A percentile compares a stretch with the other conserved stretches of the same genome.
phyloP scores from a whole-genome alignment of 2,888 invertebrate genomes.

The Chrysolina americana region DNA sequence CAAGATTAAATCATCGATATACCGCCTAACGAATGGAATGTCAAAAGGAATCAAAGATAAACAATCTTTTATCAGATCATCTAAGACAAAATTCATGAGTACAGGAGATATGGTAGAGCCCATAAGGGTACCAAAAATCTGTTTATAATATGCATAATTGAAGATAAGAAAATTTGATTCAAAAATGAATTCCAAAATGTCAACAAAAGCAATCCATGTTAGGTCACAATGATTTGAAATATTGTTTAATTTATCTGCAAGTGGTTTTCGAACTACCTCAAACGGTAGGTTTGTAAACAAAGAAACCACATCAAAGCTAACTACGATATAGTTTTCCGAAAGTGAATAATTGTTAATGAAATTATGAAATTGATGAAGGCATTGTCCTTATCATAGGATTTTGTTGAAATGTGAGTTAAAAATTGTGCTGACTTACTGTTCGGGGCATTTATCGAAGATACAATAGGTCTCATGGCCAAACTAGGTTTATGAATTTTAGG shows the following conservation, averaged over 20 bases:
- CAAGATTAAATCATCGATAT: background rate
- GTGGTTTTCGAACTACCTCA: background rate
- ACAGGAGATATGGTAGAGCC: background rate
- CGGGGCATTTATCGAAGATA: conserved; percentile 28
- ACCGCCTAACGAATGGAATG: background rate
- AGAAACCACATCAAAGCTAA: conserved; percentile 9
- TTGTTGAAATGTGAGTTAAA: conserved; percentile 8
- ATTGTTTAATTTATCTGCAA: conserved; percentile 11
- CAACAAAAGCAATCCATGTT: conserved; percentile 11
- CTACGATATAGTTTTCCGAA: conserved; percentile 3
- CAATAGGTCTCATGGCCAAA: conserved; percentile 26
- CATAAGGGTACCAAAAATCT: conserved; percentile 20
- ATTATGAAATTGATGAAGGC: background rate
- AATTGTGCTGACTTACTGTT: conserved; percentile 19
- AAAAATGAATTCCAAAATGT: conserved; percentile 9
- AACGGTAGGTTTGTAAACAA: conserved; percentile 28
- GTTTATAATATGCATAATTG: background rate
- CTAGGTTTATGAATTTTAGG: conserved; percentile 27
- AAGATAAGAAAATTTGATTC: background rate
- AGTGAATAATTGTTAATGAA: background rate
- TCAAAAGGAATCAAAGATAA: background rate
- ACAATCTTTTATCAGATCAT: background rate
- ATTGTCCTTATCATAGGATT: conserved; percentile 1
- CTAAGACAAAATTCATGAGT: background rate
- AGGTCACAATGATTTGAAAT: background rate